phyloP scores from a whole-genome alignment of 1,140 invertebrate genomes.

The Drosophila dunni region DNA sequence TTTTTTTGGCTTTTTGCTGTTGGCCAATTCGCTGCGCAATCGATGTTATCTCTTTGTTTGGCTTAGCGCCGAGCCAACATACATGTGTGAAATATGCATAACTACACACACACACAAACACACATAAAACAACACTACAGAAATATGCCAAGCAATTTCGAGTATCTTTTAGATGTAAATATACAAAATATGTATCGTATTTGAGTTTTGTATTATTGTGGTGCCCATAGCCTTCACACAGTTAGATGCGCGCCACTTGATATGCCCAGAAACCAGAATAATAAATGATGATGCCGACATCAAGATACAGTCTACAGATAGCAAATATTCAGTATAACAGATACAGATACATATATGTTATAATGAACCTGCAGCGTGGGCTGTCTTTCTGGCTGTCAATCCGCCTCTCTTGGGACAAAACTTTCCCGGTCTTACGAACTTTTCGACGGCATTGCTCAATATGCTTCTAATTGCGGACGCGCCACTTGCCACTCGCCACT shows the following conservation, averaged over 20 bases:
- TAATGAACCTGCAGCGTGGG: slow-evolving; percentile 59
- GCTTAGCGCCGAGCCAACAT: slow-evolving; percentile 39
- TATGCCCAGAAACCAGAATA: slow-evolving; percentile 73
- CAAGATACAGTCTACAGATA: slow-evolving; percentile 32
- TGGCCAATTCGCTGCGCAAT: slow-evolving; percentile 22
- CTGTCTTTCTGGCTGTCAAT: neutral
- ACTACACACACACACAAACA: slow-evolving; percentile 48
- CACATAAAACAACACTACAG: slow-evolving; percentile 18
- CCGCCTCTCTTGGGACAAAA: slow-evolving; percentile 39
- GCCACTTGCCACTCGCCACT: slow-evolving; percentile 47
- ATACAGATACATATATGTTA: no score
- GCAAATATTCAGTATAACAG: slow-evolving; percentile 9
- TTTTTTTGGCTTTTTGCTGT: slow-evolving; percentile 10
- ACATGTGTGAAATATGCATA: slow-evolving; percentile 74
- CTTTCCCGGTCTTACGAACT: slow-evolving; percentile 62
- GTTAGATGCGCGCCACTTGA: slow-evolving; percentile 77
- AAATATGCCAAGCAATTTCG: slow-evolving; percentile 61
- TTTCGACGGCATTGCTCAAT: slow-evolving; percentile 70
- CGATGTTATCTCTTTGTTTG: slow-evolving; percentile 56
- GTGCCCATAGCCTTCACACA: slow-evolving; percentile 68
- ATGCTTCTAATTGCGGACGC: slow-evolving; percentile 73
- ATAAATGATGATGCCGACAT: slow-evolving; percentile 65
- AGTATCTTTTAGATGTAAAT: slow-evolving; percentile 66
- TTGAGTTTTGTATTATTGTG: slow-evolving; percentile 5
- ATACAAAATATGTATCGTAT: slow-evolving; percentile 38